Evolutionary conservation across 2,113 vertebrate genomes (phyloP).

Genomic region (Oreochromis spilurus): DNA sequence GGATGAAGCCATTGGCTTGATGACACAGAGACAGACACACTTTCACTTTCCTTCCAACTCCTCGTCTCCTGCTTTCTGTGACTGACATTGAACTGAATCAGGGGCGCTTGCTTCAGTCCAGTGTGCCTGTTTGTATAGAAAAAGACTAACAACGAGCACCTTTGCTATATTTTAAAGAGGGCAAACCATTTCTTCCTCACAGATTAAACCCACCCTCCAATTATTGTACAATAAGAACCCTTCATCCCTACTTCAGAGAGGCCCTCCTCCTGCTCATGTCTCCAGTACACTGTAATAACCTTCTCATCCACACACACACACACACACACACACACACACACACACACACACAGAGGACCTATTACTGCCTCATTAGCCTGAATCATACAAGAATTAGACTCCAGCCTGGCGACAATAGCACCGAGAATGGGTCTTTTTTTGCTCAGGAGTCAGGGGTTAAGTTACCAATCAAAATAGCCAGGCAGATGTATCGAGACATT

Average conservation of each 20-base stretch:
- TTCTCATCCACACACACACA: slow-evolving; percentile 85
- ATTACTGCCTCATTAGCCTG: slow-evolving; percentile 91
- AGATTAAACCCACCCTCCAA: slow-evolving; percentile 76
- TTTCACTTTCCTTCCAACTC: slow-evolving; percentile 40
- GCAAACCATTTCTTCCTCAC: slow-evolving; percentile 16
- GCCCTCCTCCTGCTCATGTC: slow-evolving; percentile 69
- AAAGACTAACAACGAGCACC: slow-evolving; percentile 1
- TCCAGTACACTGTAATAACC: slow-evolving; percentile 92
- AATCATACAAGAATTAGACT: slow-evolving; percentile 98
- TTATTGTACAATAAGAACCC: slow-evolving; percentile 88
- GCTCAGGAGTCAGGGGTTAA: slow-evolving; percentile 98
- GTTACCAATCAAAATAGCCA: slow-evolving; percentile 97
- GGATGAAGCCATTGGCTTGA: slow-evolving; percentile 70
- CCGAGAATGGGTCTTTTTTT: slow-evolving; percentile 82
- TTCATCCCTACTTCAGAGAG: slow-evolving; percentile 75
- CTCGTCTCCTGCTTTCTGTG: slow-evolving; percentile 2
- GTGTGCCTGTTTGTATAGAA: slow-evolving; percentile 7
- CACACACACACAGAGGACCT: slow-evolving; percentile 82
- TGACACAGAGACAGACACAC: slow-evolving; percentile 77
- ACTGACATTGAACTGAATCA: background rate
- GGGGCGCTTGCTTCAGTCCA: background rate
- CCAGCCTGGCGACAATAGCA: slow-evolving; percentile 87
- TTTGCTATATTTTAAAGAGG: background rate
- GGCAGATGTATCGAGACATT: slow-evolving; percentile 96
- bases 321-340: slow-evolving; percentile 85